Evolutionary conservation across 2,797 vertebrate species (phyloP).

Genomic region (Neosilurus mollespiculum): DNA sequence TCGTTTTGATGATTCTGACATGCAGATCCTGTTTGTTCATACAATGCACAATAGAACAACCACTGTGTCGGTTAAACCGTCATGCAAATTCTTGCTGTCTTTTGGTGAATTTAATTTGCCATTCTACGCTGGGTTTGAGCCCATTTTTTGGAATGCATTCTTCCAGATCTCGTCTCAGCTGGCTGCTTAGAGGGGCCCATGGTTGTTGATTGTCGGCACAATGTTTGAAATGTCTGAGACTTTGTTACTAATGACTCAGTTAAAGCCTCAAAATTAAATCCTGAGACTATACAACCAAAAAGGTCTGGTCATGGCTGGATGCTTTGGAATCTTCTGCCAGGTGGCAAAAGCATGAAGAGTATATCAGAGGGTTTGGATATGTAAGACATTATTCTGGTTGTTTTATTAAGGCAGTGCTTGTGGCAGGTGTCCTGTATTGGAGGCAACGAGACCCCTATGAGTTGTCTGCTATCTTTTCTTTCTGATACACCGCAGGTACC

Average conservation of each 20-base stretch:
- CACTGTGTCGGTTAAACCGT: not conserved
- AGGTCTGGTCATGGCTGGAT: no score
- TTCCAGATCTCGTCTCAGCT: not conserved
- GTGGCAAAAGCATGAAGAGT: not conserved
- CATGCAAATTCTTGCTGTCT: not conserved
- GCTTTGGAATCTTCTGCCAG: no score
- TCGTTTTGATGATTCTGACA: not conserved
- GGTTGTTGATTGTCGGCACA: not conserved
- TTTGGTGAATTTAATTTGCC: not conserved
- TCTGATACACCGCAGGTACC: not conserved
- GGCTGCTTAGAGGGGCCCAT: not conserved
- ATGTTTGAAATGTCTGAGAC: not conserved
- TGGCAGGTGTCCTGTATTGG: not conserved
- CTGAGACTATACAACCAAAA: not conserved
- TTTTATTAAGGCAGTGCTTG: not conserved
- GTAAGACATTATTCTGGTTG: not conserved
- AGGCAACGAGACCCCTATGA: not conserved
- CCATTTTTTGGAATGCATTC: not conserved
- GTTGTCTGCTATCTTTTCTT: not conserved
- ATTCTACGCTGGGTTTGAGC: not conserved
- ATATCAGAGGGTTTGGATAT: not conserved
- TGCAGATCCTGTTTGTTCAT: not conserved
- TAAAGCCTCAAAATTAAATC: not conserved
- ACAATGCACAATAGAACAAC: not conserved
- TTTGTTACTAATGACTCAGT: not conserved